phyloP scores from a whole-genome alignment of 2,797 vertebrate species.

The Danio albolineatus region DNA sequence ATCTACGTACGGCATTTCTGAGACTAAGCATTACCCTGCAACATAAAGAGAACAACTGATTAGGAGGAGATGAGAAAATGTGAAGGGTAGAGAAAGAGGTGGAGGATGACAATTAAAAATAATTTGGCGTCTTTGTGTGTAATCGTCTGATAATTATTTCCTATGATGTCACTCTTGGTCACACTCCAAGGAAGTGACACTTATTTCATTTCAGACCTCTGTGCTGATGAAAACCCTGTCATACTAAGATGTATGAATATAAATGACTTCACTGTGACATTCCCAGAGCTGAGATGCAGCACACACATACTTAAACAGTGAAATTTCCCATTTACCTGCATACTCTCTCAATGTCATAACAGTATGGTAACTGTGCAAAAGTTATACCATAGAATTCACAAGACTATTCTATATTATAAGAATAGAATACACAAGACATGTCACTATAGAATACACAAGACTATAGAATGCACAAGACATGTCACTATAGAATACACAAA shows the following conservation, averaged over 20 bases:
- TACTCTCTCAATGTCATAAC: slow-evolving; percentile 28
- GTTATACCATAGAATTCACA: not conserved
- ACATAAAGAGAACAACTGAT: slow-evolving; percentile 2
- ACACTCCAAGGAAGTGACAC: slow-evolving; percentile 13
- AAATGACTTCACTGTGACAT: slow-evolving; percentile 32
- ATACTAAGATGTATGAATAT: slow-evolving; percentile 21
- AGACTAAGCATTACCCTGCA: slow-evolving; percentile 86
- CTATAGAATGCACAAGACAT: no score
- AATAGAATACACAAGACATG: no score
- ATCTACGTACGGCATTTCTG: slow-evolving; percentile 92
- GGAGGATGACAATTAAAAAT: slow-evolving; percentile 1
- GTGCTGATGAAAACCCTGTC: slow-evolving; percentile 12
- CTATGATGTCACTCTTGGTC: not conserved
- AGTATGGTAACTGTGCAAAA: not conserved
- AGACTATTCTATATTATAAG: no score
- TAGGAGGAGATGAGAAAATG: not conserved
- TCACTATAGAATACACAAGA: not conserved
- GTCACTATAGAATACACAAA: no score
- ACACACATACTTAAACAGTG: not conserved
- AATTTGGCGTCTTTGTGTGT: not conserved
- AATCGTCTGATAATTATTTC: slow-evolving; percentile 13
- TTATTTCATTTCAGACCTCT: slow-evolving; percentile 11
- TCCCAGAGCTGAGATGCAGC: not conserved
- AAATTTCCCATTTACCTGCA: slow-evolving; percentile 18
- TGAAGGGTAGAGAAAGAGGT: not conserved